These are phyloP conservation scores for Poecilia latipinna DNA, from an alignment of 2,113 vertebrate species.

Conservation along the genomic window DNA sequence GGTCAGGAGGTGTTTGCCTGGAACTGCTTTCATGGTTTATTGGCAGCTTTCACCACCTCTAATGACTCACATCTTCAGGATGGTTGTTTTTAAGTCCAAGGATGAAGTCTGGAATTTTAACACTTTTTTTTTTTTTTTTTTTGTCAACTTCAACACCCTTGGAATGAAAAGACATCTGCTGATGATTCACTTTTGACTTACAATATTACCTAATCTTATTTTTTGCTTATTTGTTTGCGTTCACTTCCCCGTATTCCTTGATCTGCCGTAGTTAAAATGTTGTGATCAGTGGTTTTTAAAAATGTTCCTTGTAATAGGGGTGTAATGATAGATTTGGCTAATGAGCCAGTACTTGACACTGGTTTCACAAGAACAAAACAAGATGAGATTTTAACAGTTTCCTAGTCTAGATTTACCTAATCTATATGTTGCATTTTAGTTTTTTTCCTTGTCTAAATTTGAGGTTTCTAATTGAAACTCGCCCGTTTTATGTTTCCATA, in stretches of 20 bases:
- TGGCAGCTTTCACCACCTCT: conserved; percentile 28
- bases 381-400: too few relatives aligned
- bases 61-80: conserved; percentile 27
- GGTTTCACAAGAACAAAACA: too few relatives aligned
- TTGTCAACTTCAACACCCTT: conserved; percentile 4
- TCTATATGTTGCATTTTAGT: neutral
- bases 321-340: too few relatives aligned
- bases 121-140: conserved; percentile 14
- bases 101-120: conserved; percentile 18
- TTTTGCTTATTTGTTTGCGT: neutral
- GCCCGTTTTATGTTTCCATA: too few relatives aligned
- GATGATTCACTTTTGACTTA: conserved; percentile 1
- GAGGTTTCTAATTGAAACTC: too few relatives aligned
- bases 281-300: too few relatives aligned
- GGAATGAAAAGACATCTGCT: conserved; percentile 9
- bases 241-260: neutral
- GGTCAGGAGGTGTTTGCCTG: conserved; percentile 19
- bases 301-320: too few relatives aligned
- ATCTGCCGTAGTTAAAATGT: conserved; percentile 10
- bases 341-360: too few relatives aligned
- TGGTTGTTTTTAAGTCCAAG: conserved; percentile 18
- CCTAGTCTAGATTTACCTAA: neutral
- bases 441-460: too few relatives aligned
- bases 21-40: conserved; percentile 39
- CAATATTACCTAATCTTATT: neutral